Base-by-base conservation (phyloP, 2,113 vertebrate species). In the Rhombomys opimus region DNA sequence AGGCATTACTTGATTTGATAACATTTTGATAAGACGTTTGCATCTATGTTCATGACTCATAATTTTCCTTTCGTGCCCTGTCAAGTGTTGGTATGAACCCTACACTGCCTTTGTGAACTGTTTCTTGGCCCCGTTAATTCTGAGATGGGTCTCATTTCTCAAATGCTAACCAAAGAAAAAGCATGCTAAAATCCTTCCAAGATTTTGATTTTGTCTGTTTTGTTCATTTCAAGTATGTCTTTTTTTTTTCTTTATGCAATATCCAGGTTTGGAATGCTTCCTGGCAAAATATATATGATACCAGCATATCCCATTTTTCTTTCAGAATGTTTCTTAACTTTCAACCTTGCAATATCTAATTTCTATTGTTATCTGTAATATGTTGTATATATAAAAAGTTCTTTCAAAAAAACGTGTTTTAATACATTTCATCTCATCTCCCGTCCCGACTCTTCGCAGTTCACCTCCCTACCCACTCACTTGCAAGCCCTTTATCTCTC, bases 141-240 rank as follows among this genome's bases (percentile, higher is more conserved):
- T 57, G 23, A 78, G 10, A 61, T n/a, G 70, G 23, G 2, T 30
- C 0, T n/a, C 87, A 20, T 57, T 95, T 95, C 76, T 94, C 46
- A 88, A 92, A 68, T n/a, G 41, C 23, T 27, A 86, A 54, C 7
- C n/a, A 63, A 63, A 50, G 75, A 15, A 41, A 88, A 92, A 0
- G 35, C 46, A 20, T 65, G 38, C 2, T 84, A 20, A 92, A 87
- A 68, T 84, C 17, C 54, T 1, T 18, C 35, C 23, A 13, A 30
- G 14, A 87, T 72, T 92, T 52, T 25, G 13, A 84, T 65, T 91
- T 59, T 80, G 9, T 70, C 59, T 68, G 35, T 52, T 41, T 15
- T 95, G 46, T 96, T 76, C 20, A 50, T 92, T 89, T 84, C 46
- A 91, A 11, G 85, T 94, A 38, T 91, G 9, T 27, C 10, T 17